Evolutionary conservation across 2,888 invertebrate species (phyloP).

Genomic region (Anorthoa munda): DNA sequence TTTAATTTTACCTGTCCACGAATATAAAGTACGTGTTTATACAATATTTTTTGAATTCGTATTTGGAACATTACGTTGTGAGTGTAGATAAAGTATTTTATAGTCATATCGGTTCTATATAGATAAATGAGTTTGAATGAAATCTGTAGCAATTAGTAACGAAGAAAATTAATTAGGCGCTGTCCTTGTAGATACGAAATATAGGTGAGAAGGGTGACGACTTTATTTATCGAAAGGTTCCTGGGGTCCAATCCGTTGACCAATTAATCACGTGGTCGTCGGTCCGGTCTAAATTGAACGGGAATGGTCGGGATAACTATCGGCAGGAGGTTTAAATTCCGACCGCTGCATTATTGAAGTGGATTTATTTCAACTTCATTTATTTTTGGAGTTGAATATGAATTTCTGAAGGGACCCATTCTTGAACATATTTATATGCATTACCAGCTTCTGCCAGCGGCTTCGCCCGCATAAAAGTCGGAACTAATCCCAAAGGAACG

Average conservation of each 20-base stretch:
- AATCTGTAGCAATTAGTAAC: slow-evolving; percentile 2
- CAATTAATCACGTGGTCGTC: slow-evolving; percentile 44
- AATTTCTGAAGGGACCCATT: neutral
- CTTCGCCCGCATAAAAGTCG: no score
- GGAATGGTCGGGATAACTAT: neutral
- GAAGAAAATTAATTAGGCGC: slow-evolving; percentile 25
- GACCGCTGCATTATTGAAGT: neutral
- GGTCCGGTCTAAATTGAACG: slow-evolving; percentile 26
- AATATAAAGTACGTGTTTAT: no score
- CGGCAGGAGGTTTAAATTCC: neutral
- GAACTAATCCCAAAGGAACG: no score
- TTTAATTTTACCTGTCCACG: no score
- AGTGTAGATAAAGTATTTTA: no score
- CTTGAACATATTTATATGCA: no score
- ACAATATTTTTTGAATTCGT: no score
- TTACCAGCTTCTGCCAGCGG: no score
- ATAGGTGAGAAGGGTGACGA: slow-evolving; percentile 31
- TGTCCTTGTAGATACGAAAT: slow-evolving; percentile 11
- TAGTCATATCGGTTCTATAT: neutral
- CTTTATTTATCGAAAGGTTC: slow-evolving; percentile 40
- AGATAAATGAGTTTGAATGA: neutral
- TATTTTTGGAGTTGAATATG: neutral
- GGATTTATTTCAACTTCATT: neutral
- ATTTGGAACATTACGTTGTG: no score
- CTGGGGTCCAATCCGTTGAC: slow-evolving; percentile 15